These are phyloP conservation scores for Drosophila paranaensis DNA, from an alignment of 2,888 invertebrate genomes.

Conservation along the genomic window DNA sequence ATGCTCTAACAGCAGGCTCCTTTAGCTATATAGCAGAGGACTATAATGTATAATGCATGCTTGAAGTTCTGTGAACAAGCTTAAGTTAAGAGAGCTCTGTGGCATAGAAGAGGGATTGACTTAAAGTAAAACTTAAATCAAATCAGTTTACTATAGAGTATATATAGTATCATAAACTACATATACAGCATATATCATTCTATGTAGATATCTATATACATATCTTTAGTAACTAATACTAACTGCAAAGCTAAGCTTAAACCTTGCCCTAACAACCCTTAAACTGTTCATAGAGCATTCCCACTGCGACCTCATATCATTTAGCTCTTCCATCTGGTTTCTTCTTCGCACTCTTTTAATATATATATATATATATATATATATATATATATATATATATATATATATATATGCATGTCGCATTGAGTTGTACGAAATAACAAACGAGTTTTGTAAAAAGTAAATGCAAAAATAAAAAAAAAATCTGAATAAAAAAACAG, in stretches of 20 bases:
- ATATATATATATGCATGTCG: conserved; percentile 10
- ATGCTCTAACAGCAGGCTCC: background rate
- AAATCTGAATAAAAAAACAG: background rate
- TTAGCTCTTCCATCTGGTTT: conserved; percentile 9
- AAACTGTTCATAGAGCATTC: conserved; percentile 1
- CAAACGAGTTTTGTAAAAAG: conserved; percentile 38
- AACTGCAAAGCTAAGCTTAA: background rate
- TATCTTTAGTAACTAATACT: background rate
- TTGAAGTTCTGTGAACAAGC: background rate
- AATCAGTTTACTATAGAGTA: background rate
- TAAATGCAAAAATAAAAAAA: conserved; percentile 14
- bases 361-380: background rate
- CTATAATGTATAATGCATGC: background rate
- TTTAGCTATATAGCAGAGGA: background rate
- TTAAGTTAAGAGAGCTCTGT: background rate
- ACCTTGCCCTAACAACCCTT: background rate
- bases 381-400: background rate
- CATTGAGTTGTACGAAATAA: conserved; percentile 19
- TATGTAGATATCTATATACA: background rate
- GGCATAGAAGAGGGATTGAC: background rate
- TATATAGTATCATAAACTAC: background rate
- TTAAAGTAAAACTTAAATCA: background rate
- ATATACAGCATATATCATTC: background rate
- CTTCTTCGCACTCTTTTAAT: conserved; percentile 20
- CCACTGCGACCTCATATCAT: background rate